A percentile compares a stretch with the other conserved stretches of the same genome.
Conservation (phyloP, 2,888 invertebrate genomes). For the Callimorpha dominula region DNA sequence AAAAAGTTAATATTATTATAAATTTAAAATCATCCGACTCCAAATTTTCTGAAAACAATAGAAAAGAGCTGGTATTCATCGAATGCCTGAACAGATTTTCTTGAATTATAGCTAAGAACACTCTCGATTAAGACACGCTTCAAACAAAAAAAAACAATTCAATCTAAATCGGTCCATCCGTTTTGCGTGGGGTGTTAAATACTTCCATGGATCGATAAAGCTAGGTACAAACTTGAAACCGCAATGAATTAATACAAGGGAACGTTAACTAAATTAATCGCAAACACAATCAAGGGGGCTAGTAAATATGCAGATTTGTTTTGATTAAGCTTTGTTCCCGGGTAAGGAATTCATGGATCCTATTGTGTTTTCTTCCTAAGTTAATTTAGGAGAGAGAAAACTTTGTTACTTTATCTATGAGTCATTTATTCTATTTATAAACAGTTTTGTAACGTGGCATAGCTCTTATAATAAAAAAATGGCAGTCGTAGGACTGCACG, state of each 20-base stretch:
- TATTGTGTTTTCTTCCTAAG: slow-evolving; percentile 16
- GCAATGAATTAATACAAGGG: slow-evolving; percentile 12
- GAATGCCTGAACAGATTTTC: too few relatives aligned
- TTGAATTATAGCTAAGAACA: too few relatives aligned
- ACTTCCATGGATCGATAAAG: background rate
- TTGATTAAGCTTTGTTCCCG: slow-evolving; percentile 20
- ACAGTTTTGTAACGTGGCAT: background rate
- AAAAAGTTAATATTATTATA: too few relatives aligned
- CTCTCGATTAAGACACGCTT: too few relatives aligned
- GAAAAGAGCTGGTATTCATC: too few relatives aligned
- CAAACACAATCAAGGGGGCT: slow-evolving; percentile 18
- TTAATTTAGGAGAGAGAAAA: slow-evolving; percentile 8
- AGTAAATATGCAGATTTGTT: slow-evolving; percentile 30
- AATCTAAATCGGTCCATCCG: too few relatives aligned
- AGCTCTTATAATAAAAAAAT: background rate
- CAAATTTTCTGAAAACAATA: too few relatives aligned
- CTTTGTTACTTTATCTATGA: slow-evolving; percentile 16
- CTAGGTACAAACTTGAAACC: background rate
- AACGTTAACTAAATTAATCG: slow-evolving; percentile 20
- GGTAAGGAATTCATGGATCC: slow-evolving; percentile 7
- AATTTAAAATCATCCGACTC: too few relatives aligned
- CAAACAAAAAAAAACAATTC: too few relatives aligned
- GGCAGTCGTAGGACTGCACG: too few relatives aligned
- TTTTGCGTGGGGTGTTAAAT: too few relatives aligned
- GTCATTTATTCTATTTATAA: slow-evolving; percentile 7